Evolutionary conservation across 2,888 invertebrate species (phyloP), one percentile per base, ranked within the genome.

Genomic region (Erebia aethiops): DNA sequence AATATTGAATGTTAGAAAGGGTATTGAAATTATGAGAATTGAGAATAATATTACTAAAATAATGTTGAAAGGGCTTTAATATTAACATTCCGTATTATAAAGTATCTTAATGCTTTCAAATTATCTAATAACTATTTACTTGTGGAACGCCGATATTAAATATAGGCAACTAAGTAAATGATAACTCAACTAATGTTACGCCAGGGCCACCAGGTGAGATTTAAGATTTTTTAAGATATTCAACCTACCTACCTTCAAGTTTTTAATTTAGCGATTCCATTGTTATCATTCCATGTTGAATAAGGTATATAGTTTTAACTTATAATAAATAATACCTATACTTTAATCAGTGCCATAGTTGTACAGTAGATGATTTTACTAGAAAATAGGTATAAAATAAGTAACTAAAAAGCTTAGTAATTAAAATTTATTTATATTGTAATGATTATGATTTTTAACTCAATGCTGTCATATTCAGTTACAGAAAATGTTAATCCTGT

Each of bases 31-130:
- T 46, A 46, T 46, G 46, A 46, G 46, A 46, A 13, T 35, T 35
- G 35, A 35, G 35, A 7, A 35, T 35, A 35, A 35, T 35, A 35
- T 1, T 87, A 86, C 84, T 81, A 78, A 69, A 78, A 85, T 87
- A 84, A 82, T 78, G 79, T 84, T 78, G 74, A 74, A 77, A 76
- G 74, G 81, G 86, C 85, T 86, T 85, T 85, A 83, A 84, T 80
- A 76, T 77, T 78, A 74, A 87, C 88, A 90, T 89, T 89, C 87
- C 89, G 72, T 80, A 76, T 75, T 71, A 63, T 73, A 73, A 74
- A 73, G 26, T 26, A 35, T 35, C 69, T 63, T 75, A 74, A 73
- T 61, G 77, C 74, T 74, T 74, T 69, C 70, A 67, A 67, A 70
- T 16, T 18, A n/a, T 69, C 73, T 77, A 63, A 63, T 52, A 61